Evolutionary conservation across 2,797 vertebrate genomes (phyloP).

Genomic region (Otolemur crassicaudatus): DNA sequence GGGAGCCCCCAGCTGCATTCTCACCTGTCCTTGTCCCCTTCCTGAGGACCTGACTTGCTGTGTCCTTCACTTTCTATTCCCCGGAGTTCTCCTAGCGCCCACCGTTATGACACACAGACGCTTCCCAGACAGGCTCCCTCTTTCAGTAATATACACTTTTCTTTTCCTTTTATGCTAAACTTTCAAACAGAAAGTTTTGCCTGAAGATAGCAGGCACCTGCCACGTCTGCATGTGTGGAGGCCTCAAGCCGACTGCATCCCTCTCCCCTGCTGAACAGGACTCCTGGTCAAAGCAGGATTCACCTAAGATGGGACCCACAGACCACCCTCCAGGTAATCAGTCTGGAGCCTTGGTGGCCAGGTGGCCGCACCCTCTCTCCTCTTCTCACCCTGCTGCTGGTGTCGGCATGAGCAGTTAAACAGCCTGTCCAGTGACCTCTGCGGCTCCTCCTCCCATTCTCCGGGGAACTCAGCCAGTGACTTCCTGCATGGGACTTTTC

Average conservation of each 20-base stretch:
- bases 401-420: not conserved
- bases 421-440: not conserved
- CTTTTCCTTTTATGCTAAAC: not conserved
- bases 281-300: not conserved
- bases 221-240: rapidly evolving
- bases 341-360: no score
- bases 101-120: rapidly evolving
- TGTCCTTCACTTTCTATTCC: rapidly evolving
- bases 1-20: not conserved
- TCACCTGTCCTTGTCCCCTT: rapidly evolving
- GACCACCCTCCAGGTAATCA: not conserved
- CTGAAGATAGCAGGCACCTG: not conserved
- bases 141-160: rapidly evolving
- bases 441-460: not conserved
- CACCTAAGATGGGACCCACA: not conserved
- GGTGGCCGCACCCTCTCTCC: rapidly evolving
- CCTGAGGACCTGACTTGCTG: rapidly evolving
- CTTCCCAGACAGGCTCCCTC: not conserved
- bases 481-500: rapidly evolving
- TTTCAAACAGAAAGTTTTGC: no score
- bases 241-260: not conserved
- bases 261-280: not conserved
- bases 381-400: not conserved
- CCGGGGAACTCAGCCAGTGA: rapidly evolving
- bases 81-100: rapidly evolving